Base-by-base conservation (phyloP, 2,888 invertebrate genomes). In the Cataglyphis altisquamis region DNA sequence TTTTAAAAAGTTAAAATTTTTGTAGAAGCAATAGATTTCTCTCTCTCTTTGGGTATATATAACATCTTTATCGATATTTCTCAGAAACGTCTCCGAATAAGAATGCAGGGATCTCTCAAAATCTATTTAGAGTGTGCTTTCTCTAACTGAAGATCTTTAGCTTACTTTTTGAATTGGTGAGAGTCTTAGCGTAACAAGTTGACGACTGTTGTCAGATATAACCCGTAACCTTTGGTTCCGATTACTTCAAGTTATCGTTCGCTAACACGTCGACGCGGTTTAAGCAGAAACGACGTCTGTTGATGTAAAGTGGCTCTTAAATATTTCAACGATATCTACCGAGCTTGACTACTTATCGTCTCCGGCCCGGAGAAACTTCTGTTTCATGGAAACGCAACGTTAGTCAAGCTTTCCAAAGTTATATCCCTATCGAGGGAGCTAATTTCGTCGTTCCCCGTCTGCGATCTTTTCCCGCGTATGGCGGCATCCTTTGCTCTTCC, bases 261-360 rank as follows among this genome's bases (percentile, higher is more conserved):
- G 57, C 45, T 67, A 57, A 75, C 82, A 82, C 52, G 67, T 82
- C 32, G 57, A 48, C 74, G 55, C 3, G 66, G 21, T 21, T 70
- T 60, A 64, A 52, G 55, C 45, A 48, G 48, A 63, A 85, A 72
- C 36, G 64, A 63, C 36, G 62, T 48, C 32, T 66, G 66, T 73
- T 48, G 63, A 73, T 48, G 68, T 48, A 48, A 86, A 90, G 86
- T 86, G 87, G 74, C 25, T 82, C 84, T 73, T 90, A 87, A 91
- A 91, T 91, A 91, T 91, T 91, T 90, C 82, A 91, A 45, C 62
- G 66, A 84, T 83, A 80, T 78, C 83, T 84, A 74, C 75, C 52
- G 72, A 74, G 66, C 66, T 84, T 84, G 85, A 90, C 89, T 90
- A 90, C 90, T 91, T 91, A 91, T 85, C 87, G 88, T 90, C 83